Evolutionary conservation across 1,140 invertebrate genomes (phyloP), one percentile per base, ranked within the genome.

Genomic region (Popillia japonica): DNA sequence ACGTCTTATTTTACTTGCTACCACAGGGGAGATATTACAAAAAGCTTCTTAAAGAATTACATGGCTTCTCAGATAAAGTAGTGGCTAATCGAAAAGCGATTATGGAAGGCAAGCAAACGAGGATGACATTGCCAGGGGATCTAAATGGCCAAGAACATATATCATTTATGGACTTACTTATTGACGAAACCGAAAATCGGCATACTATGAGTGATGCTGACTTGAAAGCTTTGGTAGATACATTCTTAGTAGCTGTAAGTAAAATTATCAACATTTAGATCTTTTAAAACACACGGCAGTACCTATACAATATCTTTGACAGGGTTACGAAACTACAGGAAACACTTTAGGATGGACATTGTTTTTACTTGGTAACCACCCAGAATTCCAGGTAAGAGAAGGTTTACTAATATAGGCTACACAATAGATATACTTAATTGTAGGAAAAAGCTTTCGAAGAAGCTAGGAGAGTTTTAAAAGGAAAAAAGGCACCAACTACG

Each of bases 371-470:
- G 72, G 72, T 17, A 74, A 74, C 20, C 14, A 74, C n/a, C 72
- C 34, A 74, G 72, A 74, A 4, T 14, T 41, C 14, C 72, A 74
- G n/a, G 72, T 68, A 68, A 3, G 61, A 1, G 6, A n/a, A n/a
- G n/a, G n/a, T n/a, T n/a, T 90, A 20, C 61, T 7, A 7, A 3
- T 27, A 68, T 22, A 55, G 14, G 27, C n/a, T n/a, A n/a, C n/a
- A n/a, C n/a, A n/a, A 27, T 34, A 10, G 4, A 9, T 68, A 10
- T 0, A 27, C 27, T 6, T 0, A 34, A 2, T 27, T 68, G 9
- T 20, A 68, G 61, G 61, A 89, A 87, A 79, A 55, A 55, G 44
- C 44, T 20, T 74, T 72, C 22, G 41, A 78, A 34, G 77, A 78
- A 79, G 77, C 78, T 73, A 76, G 22, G 55, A 20, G 41, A 9